Percentiles rank a stretch among this genome's conserved stretches.
These are phyloP conservation scores for Protonemura montana DNA, from an alignment of 2,888 invertebrate species.

Conservation along the genomic window DNA sequence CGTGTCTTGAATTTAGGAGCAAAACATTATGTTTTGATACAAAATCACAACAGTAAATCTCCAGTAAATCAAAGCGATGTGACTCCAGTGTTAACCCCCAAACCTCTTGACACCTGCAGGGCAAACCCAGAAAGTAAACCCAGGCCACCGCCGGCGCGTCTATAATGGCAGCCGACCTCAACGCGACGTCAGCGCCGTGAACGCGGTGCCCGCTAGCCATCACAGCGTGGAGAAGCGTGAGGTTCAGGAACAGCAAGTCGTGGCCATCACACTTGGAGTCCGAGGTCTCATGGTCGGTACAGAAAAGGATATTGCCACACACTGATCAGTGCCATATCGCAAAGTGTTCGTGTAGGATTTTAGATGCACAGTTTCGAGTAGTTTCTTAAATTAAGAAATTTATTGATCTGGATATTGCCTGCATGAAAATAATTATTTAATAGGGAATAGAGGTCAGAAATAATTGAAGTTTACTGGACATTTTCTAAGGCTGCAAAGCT, in stretches of 20 bases:
- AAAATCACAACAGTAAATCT: no score
- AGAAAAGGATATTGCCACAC: constrained; percentile 42
- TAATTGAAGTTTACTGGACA: neutral
- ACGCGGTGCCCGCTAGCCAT: constrained; percentile 56
- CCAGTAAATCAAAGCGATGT: no score
- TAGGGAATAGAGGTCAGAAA: neutral
- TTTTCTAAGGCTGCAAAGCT: neutral
- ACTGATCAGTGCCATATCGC: neutral
- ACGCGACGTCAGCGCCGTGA: constrained; percentile 58
- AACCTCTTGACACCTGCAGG: no score
- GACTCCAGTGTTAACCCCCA: no score
- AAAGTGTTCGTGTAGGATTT: neutral
- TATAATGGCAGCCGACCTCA: constrained; percentile 34
- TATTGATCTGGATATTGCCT: constrained; percentile 12
- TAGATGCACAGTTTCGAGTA: neutral
- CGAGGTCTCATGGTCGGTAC: constrained; percentile 50
- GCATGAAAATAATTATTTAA: neutral
- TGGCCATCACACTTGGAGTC: constrained; percentile 52
- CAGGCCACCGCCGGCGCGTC: constrained; percentile 29
- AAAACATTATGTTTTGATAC: no score
- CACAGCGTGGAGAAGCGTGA: constrained; percentile 49
- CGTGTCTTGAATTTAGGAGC: no score
- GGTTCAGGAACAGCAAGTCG: constrained; percentile 50
- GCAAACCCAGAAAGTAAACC: constrained; percentile 28
- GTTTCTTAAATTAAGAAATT: constrained; percentile 42